Conservation (phyloP, 2,888 invertebrate species). For the Agonum fuliginosum region DNA sequence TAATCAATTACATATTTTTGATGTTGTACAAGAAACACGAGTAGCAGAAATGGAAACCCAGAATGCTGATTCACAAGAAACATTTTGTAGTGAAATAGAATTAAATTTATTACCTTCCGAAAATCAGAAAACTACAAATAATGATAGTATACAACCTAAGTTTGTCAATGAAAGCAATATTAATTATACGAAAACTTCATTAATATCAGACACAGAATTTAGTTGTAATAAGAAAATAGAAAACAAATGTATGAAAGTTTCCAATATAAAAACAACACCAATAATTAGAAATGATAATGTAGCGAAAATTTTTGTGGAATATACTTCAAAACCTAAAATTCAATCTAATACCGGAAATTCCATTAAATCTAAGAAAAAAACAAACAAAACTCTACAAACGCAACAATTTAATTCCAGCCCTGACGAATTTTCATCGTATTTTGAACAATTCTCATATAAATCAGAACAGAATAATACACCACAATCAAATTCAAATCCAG, state of each 20-base stretch:
- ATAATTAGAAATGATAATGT: too few species aligned
- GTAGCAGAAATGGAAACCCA: neutral
- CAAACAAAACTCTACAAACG: neutral
- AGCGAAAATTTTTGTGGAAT: too few species aligned
- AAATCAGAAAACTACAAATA: slow-evolving; percentile 8
- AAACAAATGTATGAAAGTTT: too few species aligned
- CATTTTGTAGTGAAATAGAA: slow-evolving; percentile 19
- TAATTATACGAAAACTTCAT: too few species aligned
- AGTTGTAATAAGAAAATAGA: too few species aligned
- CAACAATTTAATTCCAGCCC: slow-evolving; percentile 28
- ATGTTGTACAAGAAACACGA: neutral
- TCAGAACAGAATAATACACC: slow-evolving; percentile 1
- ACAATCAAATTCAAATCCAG: neutral
- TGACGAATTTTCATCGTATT: slow-evolving; percentile 6
- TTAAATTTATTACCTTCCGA: neutral
- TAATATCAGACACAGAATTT: too few species aligned
- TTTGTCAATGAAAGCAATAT: too few species aligned
- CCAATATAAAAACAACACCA: too few species aligned
- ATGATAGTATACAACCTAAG: too few species aligned
- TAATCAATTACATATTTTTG: too few species aligned
- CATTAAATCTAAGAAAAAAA: neutral
- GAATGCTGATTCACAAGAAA: slow-evolving; percentile 34
- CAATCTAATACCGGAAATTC: neutral
- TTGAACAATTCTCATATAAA: slow-evolving; percentile 22
- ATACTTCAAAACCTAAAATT: too few species aligned